Conservation (phyloP, 2,888 invertebrate genomes). For the Philereme transversata region DNA sequence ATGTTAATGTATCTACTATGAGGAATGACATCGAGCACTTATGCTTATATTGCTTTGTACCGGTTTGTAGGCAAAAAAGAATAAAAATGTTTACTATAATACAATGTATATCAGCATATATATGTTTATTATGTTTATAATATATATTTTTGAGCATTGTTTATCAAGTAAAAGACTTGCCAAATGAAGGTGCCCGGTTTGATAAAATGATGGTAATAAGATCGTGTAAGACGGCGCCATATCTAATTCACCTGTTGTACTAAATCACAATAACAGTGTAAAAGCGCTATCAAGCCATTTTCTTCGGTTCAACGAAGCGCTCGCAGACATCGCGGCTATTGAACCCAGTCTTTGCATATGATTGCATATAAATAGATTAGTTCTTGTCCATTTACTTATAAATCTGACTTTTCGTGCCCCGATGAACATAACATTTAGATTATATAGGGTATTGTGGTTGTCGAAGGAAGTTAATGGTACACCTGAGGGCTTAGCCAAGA, state of each 20-base stretch:
- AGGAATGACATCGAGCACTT: no score
- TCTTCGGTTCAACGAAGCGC: conserved; percentile 17
- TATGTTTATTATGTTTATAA: no score
- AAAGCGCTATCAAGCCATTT: conserved; percentile 18
- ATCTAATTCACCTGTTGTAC: conserved; percentile 10
- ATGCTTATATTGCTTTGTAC: no score
- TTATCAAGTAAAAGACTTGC: neutral
- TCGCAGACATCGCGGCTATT: conserved; percentile 18
- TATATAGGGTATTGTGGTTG: neutral
- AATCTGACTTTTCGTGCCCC: conserved; percentile 9
- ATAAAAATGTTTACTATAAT: no score
- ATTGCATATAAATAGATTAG: conserved; percentile 12
- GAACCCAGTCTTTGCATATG: conserved; percentile 14
- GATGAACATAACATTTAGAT: neutral
- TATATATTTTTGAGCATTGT: no score
- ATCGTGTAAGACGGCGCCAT: neutral
- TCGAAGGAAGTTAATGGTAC: no score
- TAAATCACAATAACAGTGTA: conserved; percentile 11
- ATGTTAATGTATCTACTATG: neutral
- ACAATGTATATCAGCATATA: no score
- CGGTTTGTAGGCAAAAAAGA: no score
- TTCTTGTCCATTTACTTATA: conserved; percentile 15
- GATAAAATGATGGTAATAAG: conserved; percentile 4
- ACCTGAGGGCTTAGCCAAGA: no score
- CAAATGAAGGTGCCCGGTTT: neutral